These are phyloP conservation scores for Oryzias curvinotus DNA, from an alignment of 2,113 vertebrate species.

Conservation along the genomic window DNA sequence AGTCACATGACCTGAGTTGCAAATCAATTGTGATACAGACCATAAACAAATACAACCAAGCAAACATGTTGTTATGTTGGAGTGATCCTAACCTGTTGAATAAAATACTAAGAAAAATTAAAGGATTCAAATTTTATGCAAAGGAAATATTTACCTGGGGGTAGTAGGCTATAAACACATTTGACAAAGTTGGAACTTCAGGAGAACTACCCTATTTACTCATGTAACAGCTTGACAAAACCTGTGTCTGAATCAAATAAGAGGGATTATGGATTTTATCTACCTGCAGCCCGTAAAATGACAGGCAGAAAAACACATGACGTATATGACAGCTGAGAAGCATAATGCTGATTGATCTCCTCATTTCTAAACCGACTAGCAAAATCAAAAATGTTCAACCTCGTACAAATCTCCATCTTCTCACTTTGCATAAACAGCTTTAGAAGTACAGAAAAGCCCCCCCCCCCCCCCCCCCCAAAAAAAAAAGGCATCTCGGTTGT, in stretches of 20 bases:
- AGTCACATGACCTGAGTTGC: no score
- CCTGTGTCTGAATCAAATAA: slow-evolving; percentile 67
- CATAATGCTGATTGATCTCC: slow-evolving; percentile 74
- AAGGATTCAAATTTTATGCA: no score
- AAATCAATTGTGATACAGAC: no score
- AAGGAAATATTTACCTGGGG: not conserved
- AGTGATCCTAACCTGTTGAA: no score
- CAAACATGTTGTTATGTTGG: no score
- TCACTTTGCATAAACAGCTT: slow-evolving; percentile 64
- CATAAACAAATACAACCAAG: no score
- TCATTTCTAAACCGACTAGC: slow-evolving; percentile 56
- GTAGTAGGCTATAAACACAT: slow-evolving; percentile 4
- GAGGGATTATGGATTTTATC: slow-evolving; percentile 69
- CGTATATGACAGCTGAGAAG: slow-evolving; percentile 58
- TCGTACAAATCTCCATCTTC: slow-evolving; percentile 53
- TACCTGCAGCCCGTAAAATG: slow-evolving; percentile 55
- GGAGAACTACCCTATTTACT: slow-evolving; percentile 40
- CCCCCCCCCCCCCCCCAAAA: not conserved
- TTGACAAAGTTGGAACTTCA: slow-evolving; percentile 15
- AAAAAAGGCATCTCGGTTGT: slow-evolving; percentile 35
- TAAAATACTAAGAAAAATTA: no score
- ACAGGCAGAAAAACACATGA: slow-evolving; percentile 64
- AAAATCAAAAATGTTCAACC: slow-evolving; percentile 38
- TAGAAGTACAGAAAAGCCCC: slow-evolving; percentile 26
- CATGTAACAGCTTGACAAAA: slow-evolving; percentile 50